Conservation (phyloP, 2,113 vertebrate species). For the Mugil cephalus region DNA sequence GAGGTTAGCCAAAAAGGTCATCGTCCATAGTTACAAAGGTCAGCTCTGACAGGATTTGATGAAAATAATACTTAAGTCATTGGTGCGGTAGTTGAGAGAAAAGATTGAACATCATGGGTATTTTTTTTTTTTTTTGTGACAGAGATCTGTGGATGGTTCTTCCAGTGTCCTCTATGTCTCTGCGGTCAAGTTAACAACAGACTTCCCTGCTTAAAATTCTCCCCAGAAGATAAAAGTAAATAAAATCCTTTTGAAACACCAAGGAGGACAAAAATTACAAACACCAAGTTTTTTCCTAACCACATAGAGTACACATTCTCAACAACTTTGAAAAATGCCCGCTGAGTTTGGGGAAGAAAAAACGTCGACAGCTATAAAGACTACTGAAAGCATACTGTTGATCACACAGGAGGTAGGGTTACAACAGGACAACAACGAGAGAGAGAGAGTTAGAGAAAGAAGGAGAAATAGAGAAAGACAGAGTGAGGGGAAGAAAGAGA, state of each 20-base stretch:
- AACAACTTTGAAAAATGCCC: conserved; percentile 79
- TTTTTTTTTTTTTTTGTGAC: conserved; percentile 34
- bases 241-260: conserved; percentile 70
- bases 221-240: conserved; percentile 58
- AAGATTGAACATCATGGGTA: conserved; percentile 22
- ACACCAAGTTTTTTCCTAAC: conserved; percentile 80
- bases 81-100: conserved; percentile 27
- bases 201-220: conserved; percentile 65
- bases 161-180: conserved; percentile 42
- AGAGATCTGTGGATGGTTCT: conserved; percentile 42
- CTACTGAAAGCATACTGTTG: conserved; percentile 80
- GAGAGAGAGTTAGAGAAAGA: conserved; percentile 52
- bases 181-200: conserved; percentile 52
- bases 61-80: conserved; percentile 24
- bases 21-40: conserved; percentile 47
- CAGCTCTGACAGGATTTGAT: conserved; percentile 46
- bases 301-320: conserved; percentile 81
- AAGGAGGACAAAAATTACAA: conserved; percentile 82
- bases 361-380: conserved; percentile 80
- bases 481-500: conserved; percentile 32
- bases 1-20: conserved; percentile 49
- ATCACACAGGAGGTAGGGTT: conserved; percentile 76
- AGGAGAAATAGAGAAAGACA: conserved; percentile 27
- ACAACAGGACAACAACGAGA: conserved; percentile 79
- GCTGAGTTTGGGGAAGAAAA: conserved; percentile 73